Evolutionary conservation across 2,113 vertebrate genomes (phyloP).

Genomic region (Dromas ardeola): DNA sequence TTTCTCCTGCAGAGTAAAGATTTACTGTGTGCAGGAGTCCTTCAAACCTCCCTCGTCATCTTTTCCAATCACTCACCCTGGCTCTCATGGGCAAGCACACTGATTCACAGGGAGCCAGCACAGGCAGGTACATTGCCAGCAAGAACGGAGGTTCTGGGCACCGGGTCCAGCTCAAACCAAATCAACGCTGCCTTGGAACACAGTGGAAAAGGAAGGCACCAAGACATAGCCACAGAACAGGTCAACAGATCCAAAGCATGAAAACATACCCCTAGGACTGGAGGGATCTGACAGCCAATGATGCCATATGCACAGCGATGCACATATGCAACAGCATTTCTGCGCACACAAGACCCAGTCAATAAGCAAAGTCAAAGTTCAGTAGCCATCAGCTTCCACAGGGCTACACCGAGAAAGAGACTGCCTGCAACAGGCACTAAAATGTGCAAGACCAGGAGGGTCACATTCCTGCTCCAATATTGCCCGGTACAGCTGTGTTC

Average conservation of each 20-base stretch:
- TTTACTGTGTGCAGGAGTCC: constrained; percentile 3
- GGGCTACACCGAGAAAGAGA: background rate
- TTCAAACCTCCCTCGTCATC: constrained; percentile 37
- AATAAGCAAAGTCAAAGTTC: background rate
- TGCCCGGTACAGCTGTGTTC: background rate
- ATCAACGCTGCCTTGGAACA: background rate
- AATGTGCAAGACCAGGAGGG: background rate
- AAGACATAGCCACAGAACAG: background rate
- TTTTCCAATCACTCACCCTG: background rate
- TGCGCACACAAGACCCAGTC: background rate
- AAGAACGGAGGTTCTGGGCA: background rate
- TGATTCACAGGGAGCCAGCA: background rate
- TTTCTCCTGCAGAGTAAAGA: constrained; percentile 21
- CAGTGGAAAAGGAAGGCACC: background rate
- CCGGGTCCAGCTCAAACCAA: background rate
- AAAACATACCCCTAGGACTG: background rate
- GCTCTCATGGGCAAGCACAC: background rate
- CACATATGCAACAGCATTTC: accelerated
- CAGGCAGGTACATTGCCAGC: background rate
- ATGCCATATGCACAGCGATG: background rate
- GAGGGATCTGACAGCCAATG: background rate
- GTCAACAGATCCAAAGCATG: background rate
- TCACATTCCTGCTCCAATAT: background rate
- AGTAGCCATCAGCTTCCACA: background rate
- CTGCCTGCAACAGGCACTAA: background rate